phyloP scores from a whole-genome alignment of 2,797 vertebrate species.

The Malurus leucopterus region DNA sequence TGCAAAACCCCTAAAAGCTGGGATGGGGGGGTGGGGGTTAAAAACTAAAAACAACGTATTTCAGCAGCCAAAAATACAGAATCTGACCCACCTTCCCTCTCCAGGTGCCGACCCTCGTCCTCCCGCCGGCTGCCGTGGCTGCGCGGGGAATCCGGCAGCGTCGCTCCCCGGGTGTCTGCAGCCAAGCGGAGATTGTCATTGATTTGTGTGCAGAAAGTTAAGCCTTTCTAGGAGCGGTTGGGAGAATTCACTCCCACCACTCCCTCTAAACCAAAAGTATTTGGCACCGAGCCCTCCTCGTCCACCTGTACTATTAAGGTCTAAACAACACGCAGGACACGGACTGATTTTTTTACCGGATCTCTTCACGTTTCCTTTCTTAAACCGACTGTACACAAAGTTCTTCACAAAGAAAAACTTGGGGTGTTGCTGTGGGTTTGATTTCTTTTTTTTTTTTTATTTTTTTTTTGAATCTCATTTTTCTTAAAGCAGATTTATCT shows the following conservation, averaged over 20 bases:
- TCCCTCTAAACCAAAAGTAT: conserved; percentile 93
- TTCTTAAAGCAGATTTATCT: neutral
- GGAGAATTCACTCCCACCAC: conserved; percentile 88
- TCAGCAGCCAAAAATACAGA: neutral
- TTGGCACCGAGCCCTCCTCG: conserved; percentile 85
- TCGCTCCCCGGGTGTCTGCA: conserved; percentile 58
- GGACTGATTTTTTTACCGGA: neutral
- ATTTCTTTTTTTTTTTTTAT: too few relatives aligned
- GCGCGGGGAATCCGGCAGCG: conserved; percentile 26
- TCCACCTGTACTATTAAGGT: conserved; percentile 91
- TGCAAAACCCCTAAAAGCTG: neutral
- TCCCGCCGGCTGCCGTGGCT: conserved; percentile 1
- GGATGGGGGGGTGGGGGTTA: too few relatives aligned
- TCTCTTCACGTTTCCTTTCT: conserved; percentile 16
- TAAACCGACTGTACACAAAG: neutral
- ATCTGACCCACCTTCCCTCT: conserved; percentile 58
- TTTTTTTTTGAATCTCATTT: neutral
- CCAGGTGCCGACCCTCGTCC: neutral
- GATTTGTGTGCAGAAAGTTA: conserved; percentile 86
- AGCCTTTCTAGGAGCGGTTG: conserved; percentile 85
- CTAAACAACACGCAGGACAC: conserved; percentile 12
- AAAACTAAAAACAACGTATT: neutral
- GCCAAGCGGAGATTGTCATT: conserved; percentile 77
- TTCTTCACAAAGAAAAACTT: neutral
- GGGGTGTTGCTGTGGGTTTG: fast-evolving